Conservation (phyloP, 2,113 vertebrate species). For the Calypte anna region DNA sequence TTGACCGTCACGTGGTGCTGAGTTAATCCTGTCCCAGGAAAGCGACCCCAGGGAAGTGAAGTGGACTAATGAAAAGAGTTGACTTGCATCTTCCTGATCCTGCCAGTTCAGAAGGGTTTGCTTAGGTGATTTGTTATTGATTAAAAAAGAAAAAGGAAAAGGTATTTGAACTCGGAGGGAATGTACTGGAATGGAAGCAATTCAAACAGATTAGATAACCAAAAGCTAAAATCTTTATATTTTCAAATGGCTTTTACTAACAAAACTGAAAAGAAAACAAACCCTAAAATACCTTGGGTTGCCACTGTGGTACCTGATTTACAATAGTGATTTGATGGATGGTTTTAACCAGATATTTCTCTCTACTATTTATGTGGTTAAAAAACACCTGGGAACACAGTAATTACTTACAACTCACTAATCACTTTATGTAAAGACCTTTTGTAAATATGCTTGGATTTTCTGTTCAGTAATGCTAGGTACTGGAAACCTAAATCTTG, state of each 20-base stretch:
- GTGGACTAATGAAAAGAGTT: slow-evolving; percentile 39
- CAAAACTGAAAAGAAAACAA: slow-evolving; percentile 58
- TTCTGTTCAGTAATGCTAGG: slow-evolving; percentile 53
- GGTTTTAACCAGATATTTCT: slow-evolving; percentile 73
- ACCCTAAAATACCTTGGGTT: slow-evolving; percentile 35
- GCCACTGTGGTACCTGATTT: slow-evolving; percentile 58
- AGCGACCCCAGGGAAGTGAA: neutral
- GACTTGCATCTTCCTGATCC: slow-evolving; percentile 54
- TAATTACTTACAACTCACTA: slow-evolving; percentile 32
- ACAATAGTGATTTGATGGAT: slow-evolving; percentile 65
- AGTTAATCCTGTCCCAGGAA: slow-evolving; percentile 80
- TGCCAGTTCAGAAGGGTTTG: slow-evolving; percentile 28
- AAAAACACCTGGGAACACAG: slow-evolving; percentile 48
- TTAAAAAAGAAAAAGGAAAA: neutral
- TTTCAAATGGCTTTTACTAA: slow-evolving; percentile 73
- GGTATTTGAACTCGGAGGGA: slow-evolving; percentile 38
- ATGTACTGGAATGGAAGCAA: slow-evolving; percentile 39
- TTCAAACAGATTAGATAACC: slow-evolving; percentile 60
- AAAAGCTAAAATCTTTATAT: slow-evolving; percentile 54
- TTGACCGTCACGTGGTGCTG: slow-evolving; percentile 95
- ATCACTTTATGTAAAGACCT: slow-evolving; percentile 68
- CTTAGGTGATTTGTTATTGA: slow-evolving; percentile 47
- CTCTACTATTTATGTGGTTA: slow-evolving; percentile 39
- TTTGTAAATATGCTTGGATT: slow-evolving; percentile 74
- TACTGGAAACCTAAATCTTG: slow-evolving; percentile 46